Conservation (phyloP, 2,888 invertebrate genomes). For the Ichneumon xanthorius region DNA sequence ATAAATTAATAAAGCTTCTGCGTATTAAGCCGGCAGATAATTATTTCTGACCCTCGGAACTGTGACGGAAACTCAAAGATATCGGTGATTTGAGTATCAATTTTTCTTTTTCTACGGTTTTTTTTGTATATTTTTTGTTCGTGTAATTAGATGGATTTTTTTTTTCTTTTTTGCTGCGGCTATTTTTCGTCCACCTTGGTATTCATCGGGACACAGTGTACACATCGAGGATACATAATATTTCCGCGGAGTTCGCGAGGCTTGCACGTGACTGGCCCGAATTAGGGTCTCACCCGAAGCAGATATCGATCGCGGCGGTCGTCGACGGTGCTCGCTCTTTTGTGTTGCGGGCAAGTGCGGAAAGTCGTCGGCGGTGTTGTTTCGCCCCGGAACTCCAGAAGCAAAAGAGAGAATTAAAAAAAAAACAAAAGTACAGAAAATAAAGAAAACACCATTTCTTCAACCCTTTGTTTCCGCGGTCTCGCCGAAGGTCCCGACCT, state of each 20-base stretch:
- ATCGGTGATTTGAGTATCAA: background rate
- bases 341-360: slow-evolving; percentile 52
- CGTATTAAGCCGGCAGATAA: no score
- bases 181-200: background rate
- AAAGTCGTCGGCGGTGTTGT: slow-evolving; percentile 42
- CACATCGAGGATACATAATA: slow-evolving; percentile 12
- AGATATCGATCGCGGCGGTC: slow-evolving; percentile 71
- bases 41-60: background rate
- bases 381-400: slow-evolving; percentile 33
- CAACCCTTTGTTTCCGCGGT: slow-evolving; percentile 55
- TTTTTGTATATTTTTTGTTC: background rate
- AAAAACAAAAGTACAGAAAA: slow-evolving; percentile 5
- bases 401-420: slow-evolving; percentile 12
- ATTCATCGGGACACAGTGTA: background rate
- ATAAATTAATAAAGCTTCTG: no score
- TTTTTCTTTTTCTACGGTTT: background rate
- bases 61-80: background rate
- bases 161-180: no score
- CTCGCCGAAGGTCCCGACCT: slow-evolving; percentile 55
- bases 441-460: slow-evolving; percentile 8
- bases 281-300: slow-evolving; percentile 78
- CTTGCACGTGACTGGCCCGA: slow-evolving; percentile 80
- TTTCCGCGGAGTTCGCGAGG: slow-evolving; percentile 37
- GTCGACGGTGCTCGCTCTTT: slow-evolving; percentile 66
- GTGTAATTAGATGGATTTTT: background rate